A percentile compares a stretch with the other conserved stretches of the same genome.
phyloP scores from a whole-genome alignment of 2,113 vertebrate species.

The Acrocephalus arundinaceus region DNA sequence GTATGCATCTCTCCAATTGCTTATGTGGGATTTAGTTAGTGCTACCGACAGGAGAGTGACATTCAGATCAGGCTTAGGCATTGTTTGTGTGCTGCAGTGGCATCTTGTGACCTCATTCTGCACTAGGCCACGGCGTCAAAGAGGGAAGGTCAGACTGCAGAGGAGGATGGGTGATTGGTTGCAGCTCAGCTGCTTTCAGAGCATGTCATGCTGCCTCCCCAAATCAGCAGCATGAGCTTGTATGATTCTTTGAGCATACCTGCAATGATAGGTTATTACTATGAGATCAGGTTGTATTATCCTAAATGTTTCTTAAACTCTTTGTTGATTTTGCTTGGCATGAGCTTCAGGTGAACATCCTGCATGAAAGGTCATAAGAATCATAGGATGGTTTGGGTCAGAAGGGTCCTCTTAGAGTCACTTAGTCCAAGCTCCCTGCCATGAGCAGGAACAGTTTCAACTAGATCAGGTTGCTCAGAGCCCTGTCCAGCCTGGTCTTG shows the following conservation, averaged over 20 bases:
- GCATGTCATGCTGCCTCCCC: background rate
- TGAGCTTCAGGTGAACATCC: background rate
- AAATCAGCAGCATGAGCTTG: background rate
- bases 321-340: background rate
- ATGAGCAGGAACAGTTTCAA: background rate
- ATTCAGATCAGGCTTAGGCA: background rate
- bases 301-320: background rate
- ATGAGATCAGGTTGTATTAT: background rate
- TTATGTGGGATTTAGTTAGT: background rate
- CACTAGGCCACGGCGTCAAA: background rate
- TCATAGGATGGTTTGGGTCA: background rate
- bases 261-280: background rate
- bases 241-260: background rate
- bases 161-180: background rate
- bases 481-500: background rate
- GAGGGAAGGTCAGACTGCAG: background rate
- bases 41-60: no score
- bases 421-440: background rate
- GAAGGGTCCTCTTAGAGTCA: background rate
- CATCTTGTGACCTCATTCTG: background rate
- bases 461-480: background rate
- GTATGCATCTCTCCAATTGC: background rate
- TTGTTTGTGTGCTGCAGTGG: background rate
- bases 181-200: background rate
- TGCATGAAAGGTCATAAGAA: background rate